A percentile compares a stretch with the other conserved stretches of the same genome.
Evolutionary conservation across 2,797 vertebrate genomes (phyloP).

Genomic region (Spondyliosoma cantharus): DNA sequence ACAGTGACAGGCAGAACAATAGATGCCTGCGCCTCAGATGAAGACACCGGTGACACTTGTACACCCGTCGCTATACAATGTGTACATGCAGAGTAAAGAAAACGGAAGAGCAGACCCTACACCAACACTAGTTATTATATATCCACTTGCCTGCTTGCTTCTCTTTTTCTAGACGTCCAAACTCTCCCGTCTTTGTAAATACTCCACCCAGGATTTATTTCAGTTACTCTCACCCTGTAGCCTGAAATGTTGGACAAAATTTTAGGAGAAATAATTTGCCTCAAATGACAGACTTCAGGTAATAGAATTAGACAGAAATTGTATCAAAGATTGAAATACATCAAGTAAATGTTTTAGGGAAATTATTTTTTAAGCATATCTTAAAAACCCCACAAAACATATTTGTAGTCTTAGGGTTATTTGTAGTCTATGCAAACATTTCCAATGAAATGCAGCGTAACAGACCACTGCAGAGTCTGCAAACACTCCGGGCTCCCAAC

Average conservation of each 20-base stretch:
- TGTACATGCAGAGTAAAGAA: background rate
- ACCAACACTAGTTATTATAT: background rate
- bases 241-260: background rate
- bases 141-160: background rate
- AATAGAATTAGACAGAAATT: no score
- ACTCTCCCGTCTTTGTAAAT: background rate
- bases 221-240: conserved; percentile 5
- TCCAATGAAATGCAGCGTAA: conserved; percentile 8
- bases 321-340: no score
- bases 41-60: conserved; percentile 11
- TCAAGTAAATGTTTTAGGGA: background rate
- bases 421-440: background rate
- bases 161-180: background rate
- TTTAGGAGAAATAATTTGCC: background rate
- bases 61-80: conserved; percentile 10
- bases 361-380: no score
- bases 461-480: background rate
- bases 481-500: background rate
- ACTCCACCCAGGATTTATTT: background rate
- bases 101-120: background rate
- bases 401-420: conserved; percentile 1
- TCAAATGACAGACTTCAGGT: no score
- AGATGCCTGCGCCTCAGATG: conserved; percentile 3
- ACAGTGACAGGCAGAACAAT: conserved; percentile 43
- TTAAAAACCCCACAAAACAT: background rate